Evolutionary conservation across 2,888 invertebrate species (phyloP).

Genomic region (Pristionchus exspectatus): DNA sequence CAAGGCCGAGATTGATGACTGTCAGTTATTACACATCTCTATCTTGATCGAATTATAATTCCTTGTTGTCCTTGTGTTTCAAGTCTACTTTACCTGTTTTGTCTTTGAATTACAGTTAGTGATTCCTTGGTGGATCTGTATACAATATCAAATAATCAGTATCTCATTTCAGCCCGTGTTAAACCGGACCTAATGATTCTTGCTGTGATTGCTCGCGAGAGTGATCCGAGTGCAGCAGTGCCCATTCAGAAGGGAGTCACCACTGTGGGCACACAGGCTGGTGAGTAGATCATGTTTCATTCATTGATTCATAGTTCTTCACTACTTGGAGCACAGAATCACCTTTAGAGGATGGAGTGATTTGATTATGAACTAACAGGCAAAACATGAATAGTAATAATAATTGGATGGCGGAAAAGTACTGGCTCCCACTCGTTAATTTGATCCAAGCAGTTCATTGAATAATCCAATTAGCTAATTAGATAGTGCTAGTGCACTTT

Average conservation of each 20-base stretch:
- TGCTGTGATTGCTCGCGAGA: slow-evolving; percentile 26
- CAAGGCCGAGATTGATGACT: slow-evolving; percentile 9
- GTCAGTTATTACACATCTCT: background rate
- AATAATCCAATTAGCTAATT: background rate
- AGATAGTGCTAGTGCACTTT: background rate
- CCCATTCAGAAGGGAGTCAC: slow-evolving; percentile 38
- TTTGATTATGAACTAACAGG: too few species aligned
- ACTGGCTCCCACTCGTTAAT: background rate
- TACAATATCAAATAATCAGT: background rate
- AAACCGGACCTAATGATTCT: background rate
- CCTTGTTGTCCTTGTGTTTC: background rate
- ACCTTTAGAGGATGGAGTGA: too few species aligned
- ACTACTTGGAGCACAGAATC: too few species aligned
- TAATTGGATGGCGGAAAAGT: too few species aligned
- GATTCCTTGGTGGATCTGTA: background rate
- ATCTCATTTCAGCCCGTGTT: background rate
- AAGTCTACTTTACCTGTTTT: background rate
- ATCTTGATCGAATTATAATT: background rate
- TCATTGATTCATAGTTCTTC: too few species aligned
- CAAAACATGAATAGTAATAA: too few species aligned
- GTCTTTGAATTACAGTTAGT: background rate
- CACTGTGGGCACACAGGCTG: background rate
- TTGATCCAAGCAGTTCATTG: too few species aligned
- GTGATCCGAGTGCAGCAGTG: background rate
- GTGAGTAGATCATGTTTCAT: background rate